Evolutionary conservation across 2,888 invertebrate species (phyloP).

Genomic region (Cephalotes varians): DNA sequence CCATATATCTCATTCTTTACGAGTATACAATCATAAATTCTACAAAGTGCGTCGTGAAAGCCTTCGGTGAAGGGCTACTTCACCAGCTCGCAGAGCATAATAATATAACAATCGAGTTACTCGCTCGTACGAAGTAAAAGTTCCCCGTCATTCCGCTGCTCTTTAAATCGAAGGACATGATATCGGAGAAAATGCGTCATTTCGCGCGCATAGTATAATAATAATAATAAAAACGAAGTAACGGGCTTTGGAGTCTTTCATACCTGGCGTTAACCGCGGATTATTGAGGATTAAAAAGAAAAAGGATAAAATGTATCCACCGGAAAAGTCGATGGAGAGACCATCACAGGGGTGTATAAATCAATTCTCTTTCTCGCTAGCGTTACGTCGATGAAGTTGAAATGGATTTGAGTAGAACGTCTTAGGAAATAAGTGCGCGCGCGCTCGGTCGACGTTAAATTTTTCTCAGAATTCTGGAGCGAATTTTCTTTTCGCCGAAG

Average conservation of each 20-base stretch:
- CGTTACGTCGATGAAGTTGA: slow-evolving; percentile 46
- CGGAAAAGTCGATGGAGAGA: slow-evolving; percentile 12
- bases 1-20: slow-evolving; percentile 23
- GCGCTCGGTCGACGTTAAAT: slow-evolving; percentile 36
- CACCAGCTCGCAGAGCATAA: background rate
- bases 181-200: background rate
- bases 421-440: slow-evolving; percentile 14
- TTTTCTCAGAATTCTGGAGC: slow-evolving; percentile 51
- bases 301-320: background rate
- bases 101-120: slow-evolving; percentile 38
- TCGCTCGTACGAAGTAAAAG: background rate
- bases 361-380: slow-evolving; percentile 40
- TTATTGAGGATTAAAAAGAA: background rate
- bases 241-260: background rate
- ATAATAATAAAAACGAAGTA: slow-evolving; percentile 24
- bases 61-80: slow-evolving; percentile 10
- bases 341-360: slow-evolving; percentile 20
- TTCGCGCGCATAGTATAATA: background rate
- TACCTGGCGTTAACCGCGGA: background rate
- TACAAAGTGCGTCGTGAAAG: slow-evolving; percentile 33
- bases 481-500: slow-evolving; percentile 34
- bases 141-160: background rate
- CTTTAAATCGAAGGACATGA: background rate
- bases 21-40: slow-evolving; percentile 43
- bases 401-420: slow-evolving; percentile 47